A percentile compares a stretch with the other conserved stretches of the same genome.
Conservation (phyloP, 2,113 vertebrate genomes). For the Egretta garzetta region DNA sequence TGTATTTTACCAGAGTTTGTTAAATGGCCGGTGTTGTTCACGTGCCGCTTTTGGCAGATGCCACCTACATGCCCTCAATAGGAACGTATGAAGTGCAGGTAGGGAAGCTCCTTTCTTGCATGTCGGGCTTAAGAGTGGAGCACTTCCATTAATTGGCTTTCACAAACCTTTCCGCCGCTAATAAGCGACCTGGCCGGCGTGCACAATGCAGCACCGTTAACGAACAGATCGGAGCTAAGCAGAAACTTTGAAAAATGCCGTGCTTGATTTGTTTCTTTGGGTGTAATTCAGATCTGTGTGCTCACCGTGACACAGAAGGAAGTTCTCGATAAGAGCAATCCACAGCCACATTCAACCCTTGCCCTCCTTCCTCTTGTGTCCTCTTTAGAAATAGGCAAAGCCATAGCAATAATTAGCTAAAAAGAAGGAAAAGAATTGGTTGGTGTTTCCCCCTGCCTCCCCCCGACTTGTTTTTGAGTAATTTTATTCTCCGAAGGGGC, state of each 20-base stretch:
- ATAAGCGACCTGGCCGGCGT: neutral
- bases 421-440: neutral
- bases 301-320: neutral
- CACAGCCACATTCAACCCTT: accelerated
- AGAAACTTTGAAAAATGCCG: neutral
- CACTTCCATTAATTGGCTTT: slow-evolving; percentile 4
- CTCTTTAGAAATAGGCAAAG: neutral
- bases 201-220: neutral
- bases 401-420: neutral
- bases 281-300: neutral
- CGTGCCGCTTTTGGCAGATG: slow-evolving; percentile 50
- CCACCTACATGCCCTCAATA: slow-evolving; percentile 54
- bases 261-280: neutral
- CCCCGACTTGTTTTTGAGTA: neutral
- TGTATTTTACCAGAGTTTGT: slow-evolving; percentile 8
- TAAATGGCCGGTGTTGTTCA: slow-evolving; percentile 14
- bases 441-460: neutral
- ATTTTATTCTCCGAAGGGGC: neutral
- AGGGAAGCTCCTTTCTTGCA: slow-evolving; percentile 9
- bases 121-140: neutral
- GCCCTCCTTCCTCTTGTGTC: neutral
- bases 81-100: neutral
- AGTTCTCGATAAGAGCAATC: neutral
- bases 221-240: neutral
- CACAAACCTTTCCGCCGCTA: neutral